Base-by-base conservation (phyloP, 2,888 invertebrate species). In the Ganaspis brasiliensis region DNA sequence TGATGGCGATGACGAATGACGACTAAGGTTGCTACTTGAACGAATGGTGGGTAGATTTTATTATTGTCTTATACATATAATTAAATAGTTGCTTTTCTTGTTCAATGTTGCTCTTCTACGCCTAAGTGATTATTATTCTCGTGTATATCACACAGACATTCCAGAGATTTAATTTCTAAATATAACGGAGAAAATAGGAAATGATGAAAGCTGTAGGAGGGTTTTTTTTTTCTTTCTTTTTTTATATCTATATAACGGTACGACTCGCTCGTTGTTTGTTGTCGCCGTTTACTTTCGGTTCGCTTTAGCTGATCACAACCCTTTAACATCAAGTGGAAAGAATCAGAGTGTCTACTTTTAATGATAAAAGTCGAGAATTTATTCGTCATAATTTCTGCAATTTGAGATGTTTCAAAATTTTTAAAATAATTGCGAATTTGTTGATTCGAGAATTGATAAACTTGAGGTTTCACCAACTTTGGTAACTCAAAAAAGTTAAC, bases 141-240 rank as follows among this genome's bases (percentile, higher is more conserved):
- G 8, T 45, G 40, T 24, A 9, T 45, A 67, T 8, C 67, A 67
- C 40, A 37, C n/a, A 67, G 45, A 67, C 67, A 67, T 67, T 67
- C 67, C 67, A 67, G 67, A 67, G 45, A 45, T 67, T 67, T 67
- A 67, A 67, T 24, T 67, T 67, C 45, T 67, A 67, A 45, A 45
- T 45, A n/a, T 26, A 24, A 45, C 26, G n/a, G 59, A 24, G 31
- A 45, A 45, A 45, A n/a, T 45, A 45, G 24, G 21, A 26, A 45
- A 45, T 45, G 12, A 45, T 19, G 19, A 52, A 52, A 52, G 19
- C 19, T 52, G 52, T 24, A 12, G 24, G 19, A 26, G 63, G 40
- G 45, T 21, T 24, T 12, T 40, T 63, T 40, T 67, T 35, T 45
- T 24, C 9, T 12, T n/a, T 24, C 24, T 31, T 31, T 31, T 31